A percentile compares a stretch with the other conserved stretches of the same genome.
These are phyloP conservation scores for Enteromius afrohamiltoni DNA, from an alignment of 2,797 vertebrate species.

Conservation along the genomic window DNA sequence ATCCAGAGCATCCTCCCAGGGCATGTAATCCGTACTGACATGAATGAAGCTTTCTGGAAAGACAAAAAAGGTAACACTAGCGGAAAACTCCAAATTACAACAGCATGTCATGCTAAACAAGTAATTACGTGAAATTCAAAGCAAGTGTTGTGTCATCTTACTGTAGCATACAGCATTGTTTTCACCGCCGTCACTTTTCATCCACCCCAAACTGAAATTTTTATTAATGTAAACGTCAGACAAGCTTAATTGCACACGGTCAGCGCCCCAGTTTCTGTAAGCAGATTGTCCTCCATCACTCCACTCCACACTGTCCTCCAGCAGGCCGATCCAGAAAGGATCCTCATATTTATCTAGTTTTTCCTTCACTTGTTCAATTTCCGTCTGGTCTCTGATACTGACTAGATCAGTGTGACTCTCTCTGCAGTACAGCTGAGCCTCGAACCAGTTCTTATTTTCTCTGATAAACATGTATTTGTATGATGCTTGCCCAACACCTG, in stretches of 20 bases:
- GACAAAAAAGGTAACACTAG: too few species aligned
- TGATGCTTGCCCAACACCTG: not conserved
- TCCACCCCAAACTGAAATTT: not conserved
- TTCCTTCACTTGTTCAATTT: not conserved
- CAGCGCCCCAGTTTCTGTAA: constrained; percentile 26
- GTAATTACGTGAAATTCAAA: not conserved
- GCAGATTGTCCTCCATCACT: constrained; percentile 54
- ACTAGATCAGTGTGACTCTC: constrained; percentile 47
- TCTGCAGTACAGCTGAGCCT: constrained; percentile 66
- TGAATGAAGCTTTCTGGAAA: constrained; percentile 40
- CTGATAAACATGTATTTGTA: accelerated
- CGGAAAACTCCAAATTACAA: not conserved
- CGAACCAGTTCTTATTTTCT: constrained; percentile 53
- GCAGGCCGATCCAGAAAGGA: not conserved
- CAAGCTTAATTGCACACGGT: accelerated
- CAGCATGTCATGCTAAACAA: not conserved
- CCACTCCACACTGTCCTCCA: not conserved
- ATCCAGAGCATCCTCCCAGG: constrained; percentile 58
- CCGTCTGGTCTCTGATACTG: accelerated
- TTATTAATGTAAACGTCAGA: accelerated
- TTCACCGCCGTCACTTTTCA: accelerated
- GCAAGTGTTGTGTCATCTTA: not conserved
- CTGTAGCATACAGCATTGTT: not conserved
- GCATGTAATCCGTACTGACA: accelerated
- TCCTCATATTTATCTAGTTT: too few species aligned